Evolutionary conservation across 2,888 invertebrate genomes (phyloP).

Genomic region (Acrobasis suavella): DNA sequence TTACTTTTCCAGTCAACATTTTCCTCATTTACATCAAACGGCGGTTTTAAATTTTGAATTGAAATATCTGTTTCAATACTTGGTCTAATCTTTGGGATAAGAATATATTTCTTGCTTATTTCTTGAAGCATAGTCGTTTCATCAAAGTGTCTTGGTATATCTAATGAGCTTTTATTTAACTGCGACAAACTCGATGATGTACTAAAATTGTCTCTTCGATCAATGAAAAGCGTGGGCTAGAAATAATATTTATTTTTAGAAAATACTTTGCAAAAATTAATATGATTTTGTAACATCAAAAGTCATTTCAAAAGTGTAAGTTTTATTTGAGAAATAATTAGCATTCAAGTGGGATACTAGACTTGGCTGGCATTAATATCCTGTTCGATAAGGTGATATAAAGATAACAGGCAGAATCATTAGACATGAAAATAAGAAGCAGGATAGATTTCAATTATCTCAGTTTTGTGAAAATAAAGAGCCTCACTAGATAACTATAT

Average conservation of each 20-base stretch:
- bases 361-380: too few relatives aligned
- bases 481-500: too few relatives aligned
- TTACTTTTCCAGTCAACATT: slow-evolving; percentile 70
- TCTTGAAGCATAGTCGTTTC: slow-evolving; percentile 56
- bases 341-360: too few relatives aligned
- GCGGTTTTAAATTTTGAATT: slow-evolving; percentile 31
- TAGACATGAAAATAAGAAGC: too few relatives aligned
- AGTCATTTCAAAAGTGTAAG: too few relatives aligned
- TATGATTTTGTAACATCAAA: too few relatives aligned
- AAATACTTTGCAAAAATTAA: neutral
- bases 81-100: slow-evolving; percentile 61
- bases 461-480: too few relatives aligned
- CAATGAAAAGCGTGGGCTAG: slow-evolving; percentile 29
- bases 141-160: slow-evolving; percentile 38
- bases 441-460: too few relatives aligned
- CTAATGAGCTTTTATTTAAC: slow-evolving; percentile 28
- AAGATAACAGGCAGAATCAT: too few relatives aligned
- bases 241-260: slow-evolving; percentile 24
- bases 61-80: slow-evolving; percentile 32
- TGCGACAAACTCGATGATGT: slow-evolving; percentile 18
- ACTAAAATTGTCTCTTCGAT: slow-evolving; percentile 24
- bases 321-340: too few relatives aligned
- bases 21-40: slow-evolving; percentile 43
- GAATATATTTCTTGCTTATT: slow-evolving; percentile 69
- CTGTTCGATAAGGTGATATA: too few relatives aligned